Evolutionary conservation across 2,888 invertebrate genomes (phyloP).

Genomic region (Ellobium chinense): DNA sequence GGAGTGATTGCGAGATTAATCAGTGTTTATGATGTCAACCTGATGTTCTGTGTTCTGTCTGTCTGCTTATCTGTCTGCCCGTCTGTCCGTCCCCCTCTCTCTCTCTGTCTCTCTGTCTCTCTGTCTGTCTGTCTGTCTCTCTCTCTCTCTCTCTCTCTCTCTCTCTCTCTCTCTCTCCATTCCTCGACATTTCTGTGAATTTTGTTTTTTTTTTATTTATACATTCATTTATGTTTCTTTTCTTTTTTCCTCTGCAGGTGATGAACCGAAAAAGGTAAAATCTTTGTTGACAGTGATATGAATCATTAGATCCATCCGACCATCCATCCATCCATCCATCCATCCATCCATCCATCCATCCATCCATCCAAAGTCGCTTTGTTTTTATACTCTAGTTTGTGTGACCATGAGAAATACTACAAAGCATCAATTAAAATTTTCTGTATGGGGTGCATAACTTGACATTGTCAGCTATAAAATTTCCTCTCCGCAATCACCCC

Average conservation of each 20-base stretch:
- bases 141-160: too few relatives aligned
- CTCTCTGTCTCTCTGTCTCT: too few relatives aligned
- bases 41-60: too few relatives aligned
- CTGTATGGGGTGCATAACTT: not conserved
- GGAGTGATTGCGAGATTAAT: too few relatives aligned
- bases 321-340: not conserved
- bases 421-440: too few relatives aligned
- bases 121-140: too few relatives aligned
- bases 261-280: slow-evolving; percentile 28
- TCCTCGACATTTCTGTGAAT: not conserved
- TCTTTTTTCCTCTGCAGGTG: slow-evolving; percentile 7
- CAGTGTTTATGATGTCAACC: too few relatives aligned
- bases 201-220: not conserved
- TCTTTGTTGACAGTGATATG: not conserved
- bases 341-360: not conserved
- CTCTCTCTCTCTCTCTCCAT: too few relatives aligned
- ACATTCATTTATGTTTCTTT: not conserved
- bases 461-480: not conserved
- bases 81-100: too few relatives aligned
- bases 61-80: too few relatives aligned
- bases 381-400: not conserved
- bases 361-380: not conserved
- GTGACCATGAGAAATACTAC: not conserved
- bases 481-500: not conserved
- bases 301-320: not conserved